Evolutionary conservation across 2,888 invertebrate genomes (phyloP), one percentile per base, ranked within the genome.

Genomic region (Physocephala rufipes): DNA sequence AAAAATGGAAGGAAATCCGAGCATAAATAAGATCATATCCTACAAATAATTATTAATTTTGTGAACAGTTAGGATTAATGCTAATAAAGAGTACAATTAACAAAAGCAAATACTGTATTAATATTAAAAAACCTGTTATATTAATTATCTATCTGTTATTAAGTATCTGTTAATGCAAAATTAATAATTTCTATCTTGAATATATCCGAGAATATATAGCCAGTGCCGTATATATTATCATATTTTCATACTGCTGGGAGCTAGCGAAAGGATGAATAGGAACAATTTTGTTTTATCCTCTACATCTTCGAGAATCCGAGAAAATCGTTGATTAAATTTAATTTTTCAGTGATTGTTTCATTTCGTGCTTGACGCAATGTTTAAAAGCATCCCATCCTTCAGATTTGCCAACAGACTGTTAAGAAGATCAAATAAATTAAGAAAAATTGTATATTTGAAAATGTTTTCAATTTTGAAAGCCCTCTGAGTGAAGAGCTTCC

Each of bases 351-450:
- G 79, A 73, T 70, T 79, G 79, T 30, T 78, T 79, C 93, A 97
- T 95, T 87, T 97, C 96, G 84, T 95, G 94, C 81, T 94, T 94
- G 63, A 97, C 90, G 84, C 97, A 97, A 21, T 90, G 89, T 83
- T 95, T 96, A 88, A 96, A 97, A 7, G 95, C 93, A 76, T 95
- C 95, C 96, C 96, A 96, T 36, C 95, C 95, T 87, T 95, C 95
- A 79, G 92, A 93, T 86, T 94, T 93, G 49, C 93, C 91, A 80
- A 92, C 93, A 0, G 95, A 93, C 96, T 96, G 89, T 71, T 91
- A 91, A 47, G 5, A 55, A 53, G 55, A 36, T 19, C n/a, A 58
- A 21, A 26, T 58, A 2, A 58, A 24, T 24, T 28, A 58, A 58
- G n/a, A 28, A n/a, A 49, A 19, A n/a, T 49, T 49, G 15, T 19